phyloP scores from a whole-genome alignment of 2,888 invertebrate genomes.

The Stenchaetothrips biformis region DNA sequence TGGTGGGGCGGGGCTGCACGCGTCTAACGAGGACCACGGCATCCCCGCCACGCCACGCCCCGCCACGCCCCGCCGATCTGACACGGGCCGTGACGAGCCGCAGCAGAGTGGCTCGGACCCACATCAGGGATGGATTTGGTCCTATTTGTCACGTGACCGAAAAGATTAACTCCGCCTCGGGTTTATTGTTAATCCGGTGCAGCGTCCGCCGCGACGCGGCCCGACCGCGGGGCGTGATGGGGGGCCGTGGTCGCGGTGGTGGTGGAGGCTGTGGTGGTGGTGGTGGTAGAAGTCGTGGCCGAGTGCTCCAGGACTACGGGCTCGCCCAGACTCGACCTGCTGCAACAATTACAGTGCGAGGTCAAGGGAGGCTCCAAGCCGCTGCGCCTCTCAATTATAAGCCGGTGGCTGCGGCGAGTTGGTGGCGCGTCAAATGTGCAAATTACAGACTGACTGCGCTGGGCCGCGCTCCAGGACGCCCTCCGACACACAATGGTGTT shows the following conservation, averaged over 20 bases:
- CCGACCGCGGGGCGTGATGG: not conserved
- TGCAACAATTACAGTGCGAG: too few relatives aligned
- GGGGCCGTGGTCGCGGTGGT: too few relatives aligned
- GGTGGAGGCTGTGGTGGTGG: too few relatives aligned
- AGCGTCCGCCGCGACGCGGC: not conserved
- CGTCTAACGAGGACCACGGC: not conserved
- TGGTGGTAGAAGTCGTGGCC: too few relatives aligned
- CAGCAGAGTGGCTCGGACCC: not conserved
- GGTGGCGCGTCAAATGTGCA: slow-evolving; percentile 22
- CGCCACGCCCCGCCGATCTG: not conserved
- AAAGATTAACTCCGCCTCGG: not conserved
- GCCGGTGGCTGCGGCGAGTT: not conserved
- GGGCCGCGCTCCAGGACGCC: too few relatives aligned
- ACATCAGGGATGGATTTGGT: not conserved
- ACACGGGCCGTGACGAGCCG: not conserved
- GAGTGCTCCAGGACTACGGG: too few relatives aligned
- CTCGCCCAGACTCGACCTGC: not conserved
- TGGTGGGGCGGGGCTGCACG: not conserved
- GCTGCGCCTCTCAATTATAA: not conserved
- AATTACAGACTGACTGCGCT: not conserved
- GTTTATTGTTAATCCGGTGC: not conserved
- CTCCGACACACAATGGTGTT: not conserved
- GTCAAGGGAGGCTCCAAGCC: not conserved
- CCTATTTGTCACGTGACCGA: not conserved
- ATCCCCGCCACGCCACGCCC: not conserved